These are phyloP conservation scores for Perizoma flavofasciatum DNA, from an alignment of 2,888 invertebrate genomes.

Conservation along the genomic window DNA sequence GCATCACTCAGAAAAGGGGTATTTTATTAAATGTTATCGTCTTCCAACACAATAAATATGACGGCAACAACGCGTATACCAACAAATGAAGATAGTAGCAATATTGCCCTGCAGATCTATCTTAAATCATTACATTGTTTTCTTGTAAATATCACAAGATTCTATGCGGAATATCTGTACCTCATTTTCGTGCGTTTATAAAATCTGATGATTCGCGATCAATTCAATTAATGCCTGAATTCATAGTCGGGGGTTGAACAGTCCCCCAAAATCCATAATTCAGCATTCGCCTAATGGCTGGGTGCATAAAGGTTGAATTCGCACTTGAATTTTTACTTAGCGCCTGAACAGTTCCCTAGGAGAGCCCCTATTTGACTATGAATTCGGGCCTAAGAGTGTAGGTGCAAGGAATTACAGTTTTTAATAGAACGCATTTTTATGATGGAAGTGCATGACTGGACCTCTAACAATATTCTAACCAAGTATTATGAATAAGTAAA, in stretches of 20 bases:
- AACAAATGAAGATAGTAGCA: slow-evolving; percentile 27
- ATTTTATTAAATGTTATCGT: slow-evolving; percentile 28
- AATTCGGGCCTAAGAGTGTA: not conserved
- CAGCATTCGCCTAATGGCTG: no score
- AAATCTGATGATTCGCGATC: slow-evolving; percentile 19
- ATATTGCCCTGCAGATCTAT: slow-evolving; percentile 37
- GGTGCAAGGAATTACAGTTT: slow-evolving; percentile 14
- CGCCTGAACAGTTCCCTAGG: no score
- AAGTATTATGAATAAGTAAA: no score
- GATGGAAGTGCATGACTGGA: not conserved
- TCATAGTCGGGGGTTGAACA: no score
- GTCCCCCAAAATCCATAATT: no score
- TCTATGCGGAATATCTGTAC: slow-evolving; percentile 39
- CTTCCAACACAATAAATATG: slow-evolving; percentile 44
- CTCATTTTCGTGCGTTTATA: slow-evolving; percentile 38
- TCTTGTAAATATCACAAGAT: slow-evolving; percentile 33
- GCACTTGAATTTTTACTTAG: no score
- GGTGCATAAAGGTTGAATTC: no score
- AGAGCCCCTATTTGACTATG: no score
- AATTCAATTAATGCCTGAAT: no score
- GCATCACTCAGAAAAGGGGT: no score
- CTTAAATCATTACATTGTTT: slow-evolving; percentile 30
- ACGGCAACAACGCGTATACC: slow-evolving; percentile 19
- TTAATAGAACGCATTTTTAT: slow-evolving; percentile 1
- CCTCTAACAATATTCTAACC: not conserved